Evolutionary conservation across 2,113 vertebrate species (phyloP).

Genomic region (Helogale parvula): DNA sequence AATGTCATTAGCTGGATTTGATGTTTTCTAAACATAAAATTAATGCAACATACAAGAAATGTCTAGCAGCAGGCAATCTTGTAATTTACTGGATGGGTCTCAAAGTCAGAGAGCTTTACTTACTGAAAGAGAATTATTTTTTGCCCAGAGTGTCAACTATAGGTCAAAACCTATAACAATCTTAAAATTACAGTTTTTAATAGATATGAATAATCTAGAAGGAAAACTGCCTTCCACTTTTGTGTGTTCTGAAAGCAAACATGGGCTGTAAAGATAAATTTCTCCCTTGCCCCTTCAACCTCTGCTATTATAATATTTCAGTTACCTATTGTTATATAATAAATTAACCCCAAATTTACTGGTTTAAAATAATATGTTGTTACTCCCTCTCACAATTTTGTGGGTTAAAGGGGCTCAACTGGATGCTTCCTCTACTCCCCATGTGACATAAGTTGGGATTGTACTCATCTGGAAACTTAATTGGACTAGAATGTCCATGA

Average conservation of each 20-base stretch:
- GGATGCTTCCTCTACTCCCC: neutral
- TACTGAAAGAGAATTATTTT: conserved; percentile 90
- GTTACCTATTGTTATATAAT: neutral
- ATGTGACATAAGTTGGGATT: neutral
- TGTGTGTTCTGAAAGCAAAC: conserved; percentile 89
- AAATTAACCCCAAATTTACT: neutral
- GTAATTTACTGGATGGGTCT: conserved; percentile 93
- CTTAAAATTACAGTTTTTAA: conserved; percentile 90
- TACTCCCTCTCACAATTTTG: neutral
- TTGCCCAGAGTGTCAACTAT: conserved; percentile 16
- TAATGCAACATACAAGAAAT: conserved; percentile 90
- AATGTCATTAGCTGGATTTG: conserved; percentile 92
- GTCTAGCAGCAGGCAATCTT: conserved; percentile 88
- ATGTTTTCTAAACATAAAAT: conserved; percentile 91
- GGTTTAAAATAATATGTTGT: neutral
- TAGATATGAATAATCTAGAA: conserved; percentile 90
- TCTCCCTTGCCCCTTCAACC: conserved; percentile 90
- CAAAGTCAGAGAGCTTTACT: conserved; percentile 91
- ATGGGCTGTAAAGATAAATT: conserved; percentile 90
- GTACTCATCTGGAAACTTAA: neutral
- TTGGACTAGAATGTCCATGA: neutral
- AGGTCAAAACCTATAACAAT: conserved; percentile 89
- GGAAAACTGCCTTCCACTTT: conserved; percentile 84
- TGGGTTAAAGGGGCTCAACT: neutral
- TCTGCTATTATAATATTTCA: conserved; percentile 85